Percentiles rank a stretch among this genome's conserved stretches.
phyloP scores from a whole-genome alignment of 2,888 invertebrate genomes.

The Girardia tigrina region DNA sequence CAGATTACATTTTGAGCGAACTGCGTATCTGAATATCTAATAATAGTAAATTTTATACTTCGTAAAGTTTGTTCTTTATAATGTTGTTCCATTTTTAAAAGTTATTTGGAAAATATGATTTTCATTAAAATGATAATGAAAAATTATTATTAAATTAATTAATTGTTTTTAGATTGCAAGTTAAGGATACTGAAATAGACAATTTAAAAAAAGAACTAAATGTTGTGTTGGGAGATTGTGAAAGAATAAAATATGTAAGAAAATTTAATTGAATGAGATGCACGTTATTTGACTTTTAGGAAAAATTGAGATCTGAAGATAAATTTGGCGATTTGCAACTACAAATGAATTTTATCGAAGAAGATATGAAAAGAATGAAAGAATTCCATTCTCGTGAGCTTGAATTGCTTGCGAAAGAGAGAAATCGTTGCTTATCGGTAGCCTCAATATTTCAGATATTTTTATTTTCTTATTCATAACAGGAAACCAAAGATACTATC shows the following conservation, averaged over 20 bases:
- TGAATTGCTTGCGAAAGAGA: not conserved
- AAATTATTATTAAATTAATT: no score
- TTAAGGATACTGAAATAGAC: not conserved
- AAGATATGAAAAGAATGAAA: not conserved
- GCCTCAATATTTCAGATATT: no score
- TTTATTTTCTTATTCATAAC: no score
- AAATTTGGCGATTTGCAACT: not conserved
- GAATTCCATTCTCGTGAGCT: not conserved
- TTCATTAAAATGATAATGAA: no score
- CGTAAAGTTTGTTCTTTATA: no score
- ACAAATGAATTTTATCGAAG: not conserved
- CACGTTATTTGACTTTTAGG: constrained; percentile 1
- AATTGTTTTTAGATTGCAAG: not conserved
- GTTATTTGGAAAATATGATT: no score
- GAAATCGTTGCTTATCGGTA: not conserved
- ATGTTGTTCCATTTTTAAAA: no score
- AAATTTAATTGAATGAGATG: not conserved
- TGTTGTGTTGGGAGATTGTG: constrained; percentile 3
- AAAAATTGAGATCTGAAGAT: not conserved
- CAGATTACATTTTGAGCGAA: no score
- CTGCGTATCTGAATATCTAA: no score
- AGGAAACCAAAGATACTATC: no score
- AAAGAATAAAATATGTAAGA: not conserved
- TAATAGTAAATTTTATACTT: no score
- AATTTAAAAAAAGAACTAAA: not conserved